Evolutionary conservation across 2,113 vertebrate species (phyloP).

Genomic region (Nannobrachium achirus): DNA sequence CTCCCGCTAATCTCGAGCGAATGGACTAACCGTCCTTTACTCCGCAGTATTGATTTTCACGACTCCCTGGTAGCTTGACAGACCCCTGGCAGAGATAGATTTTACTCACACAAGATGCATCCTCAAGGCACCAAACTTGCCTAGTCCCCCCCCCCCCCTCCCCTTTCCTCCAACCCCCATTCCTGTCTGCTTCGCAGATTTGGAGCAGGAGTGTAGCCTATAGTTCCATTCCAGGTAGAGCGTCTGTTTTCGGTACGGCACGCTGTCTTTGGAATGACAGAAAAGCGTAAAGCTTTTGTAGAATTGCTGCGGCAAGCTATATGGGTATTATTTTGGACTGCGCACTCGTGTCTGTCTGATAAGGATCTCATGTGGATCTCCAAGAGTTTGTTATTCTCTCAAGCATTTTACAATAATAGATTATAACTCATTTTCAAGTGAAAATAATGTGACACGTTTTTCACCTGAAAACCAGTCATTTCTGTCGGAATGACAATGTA

Average conservation of each 20-base stretch:
- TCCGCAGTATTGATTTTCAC: conserved; percentile 24
- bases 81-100: neutral
- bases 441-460: too few species aligned
- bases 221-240: neutral
- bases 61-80: neutral
- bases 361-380: conserved; percentile 4
- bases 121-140: neutral
- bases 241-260: neutral
- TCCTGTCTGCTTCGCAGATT: neutral
- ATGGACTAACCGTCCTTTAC: neutral
- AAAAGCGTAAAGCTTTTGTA: neutral
- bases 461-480: too few species aligned
- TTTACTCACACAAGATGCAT: neutral
- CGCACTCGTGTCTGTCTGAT: conserved; percentile 9
- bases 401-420: too few species aligned
- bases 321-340: conserved; percentile 17
- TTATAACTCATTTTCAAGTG: too few species aligned
- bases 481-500: too few species aligned
- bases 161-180: neutral
- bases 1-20: neutral
- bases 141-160: neutral
- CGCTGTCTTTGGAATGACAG: neutral
- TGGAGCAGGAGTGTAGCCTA: neutral
- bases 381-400: conserved; percentile 5
- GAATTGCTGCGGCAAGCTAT: conserved; percentile 10